Evolutionary conservation across 2,113 vertebrate genomes (phyloP).

Genomic region (Oreochromis spilurus): DNA sequence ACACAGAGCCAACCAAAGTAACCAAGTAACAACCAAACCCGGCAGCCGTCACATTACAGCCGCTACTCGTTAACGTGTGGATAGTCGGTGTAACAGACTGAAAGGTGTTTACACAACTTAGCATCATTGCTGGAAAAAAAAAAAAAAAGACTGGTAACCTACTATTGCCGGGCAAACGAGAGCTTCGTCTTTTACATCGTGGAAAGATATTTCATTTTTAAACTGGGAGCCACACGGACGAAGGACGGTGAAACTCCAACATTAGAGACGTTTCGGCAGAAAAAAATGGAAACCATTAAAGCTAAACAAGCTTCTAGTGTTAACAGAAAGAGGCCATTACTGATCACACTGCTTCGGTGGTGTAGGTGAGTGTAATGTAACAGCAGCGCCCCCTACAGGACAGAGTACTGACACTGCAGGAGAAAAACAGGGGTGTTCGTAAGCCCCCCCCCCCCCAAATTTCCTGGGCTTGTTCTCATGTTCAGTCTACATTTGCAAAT

Average conservation of each 20-base stretch:
- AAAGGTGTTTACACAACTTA: neutral
- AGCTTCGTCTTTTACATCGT: neutral
- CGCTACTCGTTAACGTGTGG: neutral
- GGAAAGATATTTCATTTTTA: neutral
- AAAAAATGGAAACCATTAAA: neutral
- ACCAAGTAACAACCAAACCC: neutral
- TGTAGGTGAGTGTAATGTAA: rapidly evolving
- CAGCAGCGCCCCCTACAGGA: neutral
- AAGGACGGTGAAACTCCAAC: neutral
- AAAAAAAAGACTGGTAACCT: slow-evolving; percentile 13
- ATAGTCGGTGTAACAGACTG: neutral
- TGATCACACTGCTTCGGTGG: neutral
- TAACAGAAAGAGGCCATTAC: neutral
- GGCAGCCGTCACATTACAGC: neutral
- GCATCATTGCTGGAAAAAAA: neutral
- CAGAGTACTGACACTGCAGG: neutral
- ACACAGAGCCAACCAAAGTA: neutral
- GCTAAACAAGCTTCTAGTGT: neutral
- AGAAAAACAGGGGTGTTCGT: neutral
- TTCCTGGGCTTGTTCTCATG: neutral
- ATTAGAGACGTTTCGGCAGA: neutral
- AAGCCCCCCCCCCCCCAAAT: rapidly evolving
- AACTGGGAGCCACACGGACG: no score
- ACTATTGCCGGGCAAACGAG: neutral
- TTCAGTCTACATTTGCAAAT: neutral